Base-by-base conservation (phyloP, 2,797 vertebrate genomes). In the Limosa lapponica region DNA sequence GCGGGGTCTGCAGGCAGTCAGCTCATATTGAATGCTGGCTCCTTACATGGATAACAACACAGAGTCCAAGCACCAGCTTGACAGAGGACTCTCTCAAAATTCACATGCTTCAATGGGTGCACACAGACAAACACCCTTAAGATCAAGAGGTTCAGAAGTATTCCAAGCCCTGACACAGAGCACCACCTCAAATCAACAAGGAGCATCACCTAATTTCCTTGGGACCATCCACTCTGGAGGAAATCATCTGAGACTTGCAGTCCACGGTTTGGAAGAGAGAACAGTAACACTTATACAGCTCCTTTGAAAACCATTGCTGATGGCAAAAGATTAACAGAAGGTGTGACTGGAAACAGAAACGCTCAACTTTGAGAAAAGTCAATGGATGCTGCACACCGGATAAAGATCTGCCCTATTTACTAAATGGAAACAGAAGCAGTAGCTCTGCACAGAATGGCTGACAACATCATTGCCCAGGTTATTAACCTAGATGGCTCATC, bases 401-500 rank as follows among this genome's bases (percentile, higher is more conserved):
- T 71, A 78, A 91, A 87, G 73, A 71, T 80, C 82, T 94, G 79
- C 43, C 82, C 79, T 80, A 34, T 32, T 71, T 92, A 36, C 61
- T 71, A 44, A 72, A 44, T 1, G 70, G 79, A 66, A 90, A 24
- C 24, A 64, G 49, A 64, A 79, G 57, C 64, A 82, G 49, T 10
- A 87, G 70, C 65, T 62, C 20, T 9, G 49, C 49, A 27, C 65
- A 54, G 72, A 49, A 74, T 7, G 32, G 41, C 87, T 90, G 64
- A 52, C 24, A 80, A 30, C 57, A 39, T 19, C n/a, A 61, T 1
- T 57, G 71, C 44, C 78, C 71, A 85, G 43, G 64, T 70, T 71
- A 77, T 87, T 91, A 93, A 85, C 84, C 69, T 46, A 54, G 74
- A 64, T 86, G 72, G 75, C 49, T 94, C 79, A 66, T 34, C 37